Base-by-base conservation (phyloP, 2,113 vertebrate genomes). In the Microtus oregoni region DNA sequence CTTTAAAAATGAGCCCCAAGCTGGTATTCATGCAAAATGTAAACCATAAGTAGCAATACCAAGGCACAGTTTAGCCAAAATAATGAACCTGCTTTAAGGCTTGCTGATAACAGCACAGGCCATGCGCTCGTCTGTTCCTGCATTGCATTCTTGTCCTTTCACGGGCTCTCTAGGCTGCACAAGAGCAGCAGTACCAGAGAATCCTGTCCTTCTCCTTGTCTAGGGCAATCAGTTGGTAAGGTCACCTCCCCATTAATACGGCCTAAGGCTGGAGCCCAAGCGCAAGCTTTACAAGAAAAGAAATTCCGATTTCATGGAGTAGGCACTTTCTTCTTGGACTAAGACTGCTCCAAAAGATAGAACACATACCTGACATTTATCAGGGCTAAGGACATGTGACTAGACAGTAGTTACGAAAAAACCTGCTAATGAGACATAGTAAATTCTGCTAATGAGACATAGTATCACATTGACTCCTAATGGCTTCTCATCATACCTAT, bases 41-140 rank as follows among this genome's bases (percentile, higher is more conserved):
- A 72, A 50, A 50, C 44, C 41, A 6, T 26, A 78, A 70, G 58
- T 44, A 86, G 81, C 81, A 81, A 52, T 15, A 0, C 50, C 75
- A 94, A 68, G 3, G 44, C n/a, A 26, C 82, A 91, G 30, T 92
- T 63, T 89, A 87, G 47, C 67, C 68, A n/a, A 82, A 81, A 82
- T 38, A 82, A 24, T 35, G 22, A 58, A 82, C 52, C 14, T n/a
- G 10, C 52, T n/a, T 63, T 7, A 19, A 15, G 63, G n/a, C 12
- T 52, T 32, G 17, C 50, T 61, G 26, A 35, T 67, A 75, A 44
- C 55, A 67, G 68, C 10, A 52, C 0, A 38, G 63, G 13, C 7
- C 52, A 7, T 86, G 55, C 5, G 7, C 38, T 30, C 15, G 2
- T 41, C 35, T 70, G 30, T 50, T 77, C 88, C 67, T 38, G 3